Evolutionary conservation across 2,113 vertebrate species (phyloP).

Genomic region (Rhombomys opimus): DNA sequence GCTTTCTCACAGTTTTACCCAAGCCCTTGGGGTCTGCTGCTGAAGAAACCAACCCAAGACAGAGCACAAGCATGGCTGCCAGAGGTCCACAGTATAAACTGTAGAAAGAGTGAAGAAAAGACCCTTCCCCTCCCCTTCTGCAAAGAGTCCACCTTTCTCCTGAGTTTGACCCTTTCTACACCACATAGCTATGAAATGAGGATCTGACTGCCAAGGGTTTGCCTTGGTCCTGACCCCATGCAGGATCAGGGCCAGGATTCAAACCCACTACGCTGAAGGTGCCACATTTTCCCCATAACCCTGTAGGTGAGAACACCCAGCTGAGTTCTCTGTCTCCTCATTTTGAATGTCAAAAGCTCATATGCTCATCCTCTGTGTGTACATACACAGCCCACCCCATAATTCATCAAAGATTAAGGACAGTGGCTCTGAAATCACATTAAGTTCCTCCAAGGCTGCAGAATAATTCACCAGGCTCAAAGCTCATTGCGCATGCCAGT

Average conservation of each 20-base stretch:
- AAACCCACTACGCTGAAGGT: neutral
- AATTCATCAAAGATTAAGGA: slow-evolving; percentile 68
- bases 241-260: neutral
- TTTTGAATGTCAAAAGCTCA: slow-evolving; percentile 47
- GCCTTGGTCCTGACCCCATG: neutral
- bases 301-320: neutral
- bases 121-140: no score
- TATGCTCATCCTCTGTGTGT: slow-evolving; percentile 30
- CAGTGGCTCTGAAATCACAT: neutral
- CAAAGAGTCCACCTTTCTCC: neutral
- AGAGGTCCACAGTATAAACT: neutral
- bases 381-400: slow-evolving; percentile 26
- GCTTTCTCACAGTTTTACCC: neutral
- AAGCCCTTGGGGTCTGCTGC: neutral
- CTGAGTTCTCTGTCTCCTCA: neutral
- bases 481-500: neutral
- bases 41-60: neutral
- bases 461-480: slow-evolving; percentile 52
- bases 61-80: neutral
- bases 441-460: neutral
- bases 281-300: neutral
- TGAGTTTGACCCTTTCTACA: neutral
- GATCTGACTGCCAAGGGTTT: neutral
- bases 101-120: neutral
- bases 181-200: neutral